Evolutionary conservation across 2,888 invertebrate genomes (phyloP).

Genomic region (Hofmannophila pseudospretella): DNA sequence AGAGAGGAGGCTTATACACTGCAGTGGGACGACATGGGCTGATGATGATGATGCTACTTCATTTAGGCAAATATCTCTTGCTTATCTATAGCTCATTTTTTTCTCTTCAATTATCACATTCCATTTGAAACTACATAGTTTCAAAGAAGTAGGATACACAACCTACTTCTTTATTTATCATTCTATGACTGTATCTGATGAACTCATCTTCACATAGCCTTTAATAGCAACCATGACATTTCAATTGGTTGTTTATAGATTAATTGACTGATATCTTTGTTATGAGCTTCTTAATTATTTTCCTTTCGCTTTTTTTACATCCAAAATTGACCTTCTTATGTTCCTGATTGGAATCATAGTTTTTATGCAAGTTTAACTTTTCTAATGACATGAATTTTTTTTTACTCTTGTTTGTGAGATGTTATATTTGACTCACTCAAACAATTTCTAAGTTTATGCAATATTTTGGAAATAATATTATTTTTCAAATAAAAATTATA

Average conservation of each 20-base stretch:
- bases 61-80: no score
- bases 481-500: no score
- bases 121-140: conserved; percentile 4
- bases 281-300: conserved; percentile 15
- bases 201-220: conserved; percentile 12
- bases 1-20: no score
- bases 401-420: no score
- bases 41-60: no score
- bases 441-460: no score
- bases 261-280: conserved; percentile 21
- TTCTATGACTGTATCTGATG: conserved; percentile 8
- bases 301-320: neutral
- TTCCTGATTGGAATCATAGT: neutral
- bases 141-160: no score
- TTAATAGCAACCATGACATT: conserved; percentile 25
- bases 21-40: no score
- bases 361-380: neutral
- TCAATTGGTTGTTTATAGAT: conserved; percentile 26
- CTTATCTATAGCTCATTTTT: no score
- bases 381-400: no score
- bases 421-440: no score
- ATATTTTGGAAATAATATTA: no score
- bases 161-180: conserved; percentile 9
- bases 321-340: neutral
- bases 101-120: conserved; percentile 8